Percentiles rank a stretch among this genome's conserved stretches.
Evolutionary conservation across 2,797 vertebrate species (phyloP).

Genomic region (Petrocephalus schoutedeni): DNA sequence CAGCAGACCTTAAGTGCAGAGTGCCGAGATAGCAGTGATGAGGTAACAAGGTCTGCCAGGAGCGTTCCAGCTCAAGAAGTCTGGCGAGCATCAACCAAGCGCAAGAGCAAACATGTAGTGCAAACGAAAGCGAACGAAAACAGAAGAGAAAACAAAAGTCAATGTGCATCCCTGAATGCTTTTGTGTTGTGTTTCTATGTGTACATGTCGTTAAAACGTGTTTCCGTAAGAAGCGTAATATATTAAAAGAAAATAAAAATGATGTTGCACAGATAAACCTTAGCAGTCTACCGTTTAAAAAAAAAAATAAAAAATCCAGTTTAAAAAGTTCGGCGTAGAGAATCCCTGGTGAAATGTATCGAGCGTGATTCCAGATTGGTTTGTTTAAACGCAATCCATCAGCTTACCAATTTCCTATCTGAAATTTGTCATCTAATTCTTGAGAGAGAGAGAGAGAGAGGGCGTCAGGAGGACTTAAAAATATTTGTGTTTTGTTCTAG

Average conservation of each 20-base stretch:
- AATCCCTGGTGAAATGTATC: slow-evolving; percentile 55
- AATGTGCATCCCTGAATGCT: slow-evolving; percentile 76
- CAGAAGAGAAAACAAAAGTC: slow-evolving; percentile 54
- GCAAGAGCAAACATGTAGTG: slow-evolving; percentile 66
- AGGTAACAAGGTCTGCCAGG: slow-evolving; percentile 69
- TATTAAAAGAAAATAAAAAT: slow-evolving; percentile 56
- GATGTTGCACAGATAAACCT: slow-evolving; percentile 53
- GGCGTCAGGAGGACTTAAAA: slow-evolving; percentile 27
- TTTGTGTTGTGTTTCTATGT: slow-evolving; percentile 45
- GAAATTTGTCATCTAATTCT: slow-evolving; percentile 28
- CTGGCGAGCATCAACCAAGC: slow-evolving; percentile 49
- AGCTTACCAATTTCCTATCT: slow-evolving; percentile 51
- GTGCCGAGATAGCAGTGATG: slow-evolving; percentile 69
- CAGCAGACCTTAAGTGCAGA: slow-evolving; percentile 66
- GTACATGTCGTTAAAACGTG: neutral
- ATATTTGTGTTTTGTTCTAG: slow-evolving; percentile 45
- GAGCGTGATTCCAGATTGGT: slow-evolving; percentile 48
- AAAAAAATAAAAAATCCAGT: slow-evolving; percentile 30
- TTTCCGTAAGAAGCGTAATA: slow-evolving; percentile 39
- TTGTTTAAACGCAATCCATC: slow-evolving; percentile 44
- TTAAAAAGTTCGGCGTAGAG: slow-evolving; percentile 9
- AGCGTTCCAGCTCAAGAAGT: slow-evolving; percentile 23
- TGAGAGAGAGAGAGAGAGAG: slow-evolving; percentile 43
- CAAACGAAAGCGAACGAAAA: slow-evolving; percentile 71
- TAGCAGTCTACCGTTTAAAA: slow-evolving; percentile 60